These are phyloP conservation scores for Trichogramma pretiosum DNA, from an alignment of 1,140 invertebrate species.

Conservation along the genomic window DNA sequence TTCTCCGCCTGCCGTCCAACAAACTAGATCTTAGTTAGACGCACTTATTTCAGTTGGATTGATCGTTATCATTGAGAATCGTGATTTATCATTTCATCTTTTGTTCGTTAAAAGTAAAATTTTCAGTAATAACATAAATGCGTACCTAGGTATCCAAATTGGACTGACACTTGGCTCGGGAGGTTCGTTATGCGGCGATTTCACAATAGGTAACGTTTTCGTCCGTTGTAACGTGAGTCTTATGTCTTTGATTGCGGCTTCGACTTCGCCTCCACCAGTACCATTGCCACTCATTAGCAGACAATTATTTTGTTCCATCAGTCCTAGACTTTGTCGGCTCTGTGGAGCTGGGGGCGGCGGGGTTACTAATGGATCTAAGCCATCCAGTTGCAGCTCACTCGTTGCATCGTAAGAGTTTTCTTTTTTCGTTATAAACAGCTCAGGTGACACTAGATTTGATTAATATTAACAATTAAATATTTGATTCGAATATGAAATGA, in stretches of 20 bases:
- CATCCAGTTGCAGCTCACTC: conserved; percentile 50
- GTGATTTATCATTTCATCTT: too few species aligned
- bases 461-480: background rate
- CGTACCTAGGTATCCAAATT: conserved; percentile 59
- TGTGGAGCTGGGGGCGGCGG: conserved; percentile 62
- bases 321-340: conserved; percentile 39
- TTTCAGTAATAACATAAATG: background rate
- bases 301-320: conserved; percentile 24
- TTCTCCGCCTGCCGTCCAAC: conserved; percentile 43
- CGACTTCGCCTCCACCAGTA: conserved; percentile 48
- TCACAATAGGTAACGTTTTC: conserved; percentile 56
- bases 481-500: background rate
- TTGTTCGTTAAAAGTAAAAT: too few species aligned
- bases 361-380: conserved; percentile 56
- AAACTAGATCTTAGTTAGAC: conserved; percentile 45
- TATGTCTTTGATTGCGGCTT: conserved; percentile 74
- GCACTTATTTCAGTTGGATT: conserved; percentile 32
- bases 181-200: conserved; percentile 40
- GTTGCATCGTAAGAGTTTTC: conserved; percentile 42
- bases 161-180: conserved; percentile 46
- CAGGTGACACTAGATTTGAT: conserved; percentile 37
- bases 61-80: background rate
- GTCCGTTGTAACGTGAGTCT: conserved; percentile 68
- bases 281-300: too few species aligned
- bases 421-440: conserved; percentile 45